A percentile compares a stretch with the other conserved stretches of the same genome.
These are phyloP conservation scores for Neotragus pygmaeus DNA, from an alignment of 2,113 vertebrate species.

Conservation along the genomic window DNA sequence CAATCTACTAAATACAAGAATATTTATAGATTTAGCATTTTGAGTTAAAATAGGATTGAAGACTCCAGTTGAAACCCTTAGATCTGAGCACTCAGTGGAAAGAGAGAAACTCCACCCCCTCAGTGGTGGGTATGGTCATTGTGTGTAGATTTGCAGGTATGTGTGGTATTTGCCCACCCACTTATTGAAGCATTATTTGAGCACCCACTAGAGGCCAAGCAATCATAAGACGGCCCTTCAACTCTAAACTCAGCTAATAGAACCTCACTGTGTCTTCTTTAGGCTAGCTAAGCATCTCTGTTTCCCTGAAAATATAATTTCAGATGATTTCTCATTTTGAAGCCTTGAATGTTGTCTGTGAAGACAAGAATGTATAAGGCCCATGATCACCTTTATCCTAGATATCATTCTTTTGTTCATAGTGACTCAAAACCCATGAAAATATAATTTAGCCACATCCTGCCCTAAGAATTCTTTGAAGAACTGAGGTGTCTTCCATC, in stretches of 20 bases:
- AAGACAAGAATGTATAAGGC: neutral
- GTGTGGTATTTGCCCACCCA: neutral
- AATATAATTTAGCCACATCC: neutral
- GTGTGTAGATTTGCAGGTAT: neutral
- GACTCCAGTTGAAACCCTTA: neutral
- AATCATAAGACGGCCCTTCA: neutral
- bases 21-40: neutral
- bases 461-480: neutral
- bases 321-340: neutral
- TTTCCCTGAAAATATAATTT: neutral
- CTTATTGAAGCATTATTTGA: neutral
- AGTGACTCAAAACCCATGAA: neutral
- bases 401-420: neutral
- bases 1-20: neutral
- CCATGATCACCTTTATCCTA: neutral
- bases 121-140: rapidly evolving
- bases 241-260: neutral
- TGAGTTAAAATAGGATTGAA: neutral
- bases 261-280: neutral
- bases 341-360: neutral
- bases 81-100: neutral
- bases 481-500: neutral
- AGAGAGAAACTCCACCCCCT: neutral
- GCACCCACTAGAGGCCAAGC: neutral
- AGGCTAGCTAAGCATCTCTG: neutral